phyloP scores from a whole-genome alignment of 2,888 invertebrate genomes.

The Acrobasis suavella region DNA sequence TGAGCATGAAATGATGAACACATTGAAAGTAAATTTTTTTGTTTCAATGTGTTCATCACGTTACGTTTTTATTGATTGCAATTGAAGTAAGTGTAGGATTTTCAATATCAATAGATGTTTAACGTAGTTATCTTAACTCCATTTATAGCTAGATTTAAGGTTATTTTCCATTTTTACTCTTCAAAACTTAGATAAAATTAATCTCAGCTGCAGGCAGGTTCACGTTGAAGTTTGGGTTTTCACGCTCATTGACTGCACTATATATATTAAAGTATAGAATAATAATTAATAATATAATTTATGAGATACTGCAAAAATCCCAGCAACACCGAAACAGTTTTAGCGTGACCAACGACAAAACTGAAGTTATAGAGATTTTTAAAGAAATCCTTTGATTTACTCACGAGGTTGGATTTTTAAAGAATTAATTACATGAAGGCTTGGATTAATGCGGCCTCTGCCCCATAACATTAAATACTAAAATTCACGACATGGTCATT shows the following conservation, averaged over 20 bases:
- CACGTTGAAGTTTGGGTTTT: too few relatives aligned
- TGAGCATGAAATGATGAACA: conserved; percentile 8
- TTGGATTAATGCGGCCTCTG: conserved; percentile 24
- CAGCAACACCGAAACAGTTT: not conserved
- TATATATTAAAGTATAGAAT: too few relatives aligned
- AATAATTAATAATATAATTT: not conserved
- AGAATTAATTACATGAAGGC: conserved; percentile 29
- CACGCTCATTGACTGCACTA: too few relatives aligned
- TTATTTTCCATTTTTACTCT: too few relatives aligned
- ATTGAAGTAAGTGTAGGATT: too few relatives aligned
- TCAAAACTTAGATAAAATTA: too few relatives aligned
- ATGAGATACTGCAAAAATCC: not conserved
- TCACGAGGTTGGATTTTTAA: conserved; percentile 17
- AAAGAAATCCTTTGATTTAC: conserved; percentile 26
- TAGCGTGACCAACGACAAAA: conserved; percentile 16
- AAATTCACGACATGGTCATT: conserved; percentile 38
- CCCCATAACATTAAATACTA: conserved; percentile 32
- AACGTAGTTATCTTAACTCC: too few relatives aligned
- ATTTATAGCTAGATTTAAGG: too few relatives aligned
- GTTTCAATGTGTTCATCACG: too few relatives aligned
- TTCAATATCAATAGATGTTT: too few relatives aligned
- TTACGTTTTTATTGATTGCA: not conserved
- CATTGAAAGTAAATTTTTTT: too few relatives aligned
- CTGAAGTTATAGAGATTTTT: conserved; percentile 30
- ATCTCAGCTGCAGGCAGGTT: too few relatives aligned